Conservation (phyloP, 2,113 vertebrate genomes). For the Pipra filicauda region DNA sequence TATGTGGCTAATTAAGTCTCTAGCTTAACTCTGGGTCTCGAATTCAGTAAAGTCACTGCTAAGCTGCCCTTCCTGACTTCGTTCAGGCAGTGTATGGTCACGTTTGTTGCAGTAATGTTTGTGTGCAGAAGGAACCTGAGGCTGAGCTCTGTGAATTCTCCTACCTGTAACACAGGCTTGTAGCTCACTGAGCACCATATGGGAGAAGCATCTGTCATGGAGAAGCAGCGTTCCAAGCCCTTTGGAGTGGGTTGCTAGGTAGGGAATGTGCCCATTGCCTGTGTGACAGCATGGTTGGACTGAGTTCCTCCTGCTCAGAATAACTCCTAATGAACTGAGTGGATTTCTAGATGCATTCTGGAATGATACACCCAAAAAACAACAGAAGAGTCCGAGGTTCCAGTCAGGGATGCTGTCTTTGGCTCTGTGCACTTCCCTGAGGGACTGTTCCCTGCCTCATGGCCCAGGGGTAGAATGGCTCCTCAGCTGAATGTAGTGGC, state of each 20-base stretch:
- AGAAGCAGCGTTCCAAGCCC: not conserved
- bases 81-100: not conserved
- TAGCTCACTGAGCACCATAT: not conserved
- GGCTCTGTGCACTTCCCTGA: not conserved
- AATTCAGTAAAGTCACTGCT: not conserved
- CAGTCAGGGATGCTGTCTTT: fast-evolving
- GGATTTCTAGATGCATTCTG: not conserved
- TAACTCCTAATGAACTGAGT: not conserved
- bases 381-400: not conserved
- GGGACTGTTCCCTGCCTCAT: not conserved
- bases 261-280: not conserved
- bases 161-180: not conserved
- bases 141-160: not conserved
- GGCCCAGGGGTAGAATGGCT: not conserved
- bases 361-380: not conserved
- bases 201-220: conserved; percentile 5
- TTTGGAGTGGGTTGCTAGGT: conserved; percentile 10
- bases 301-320: not conserved
- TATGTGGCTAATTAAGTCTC: not conserved
- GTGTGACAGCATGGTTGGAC: not conserved
- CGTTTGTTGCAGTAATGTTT: not conserved
- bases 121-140: not conserved
- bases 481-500: not conserved
- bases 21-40: not conserved
- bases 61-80: not conserved